A percentile compares a stretch with the other conserved stretches of the same genome.
Evolutionary conservation across 1,140 invertebrate genomes (phyloP).

Genomic region (Zaprionus tsacasi): DNA sequence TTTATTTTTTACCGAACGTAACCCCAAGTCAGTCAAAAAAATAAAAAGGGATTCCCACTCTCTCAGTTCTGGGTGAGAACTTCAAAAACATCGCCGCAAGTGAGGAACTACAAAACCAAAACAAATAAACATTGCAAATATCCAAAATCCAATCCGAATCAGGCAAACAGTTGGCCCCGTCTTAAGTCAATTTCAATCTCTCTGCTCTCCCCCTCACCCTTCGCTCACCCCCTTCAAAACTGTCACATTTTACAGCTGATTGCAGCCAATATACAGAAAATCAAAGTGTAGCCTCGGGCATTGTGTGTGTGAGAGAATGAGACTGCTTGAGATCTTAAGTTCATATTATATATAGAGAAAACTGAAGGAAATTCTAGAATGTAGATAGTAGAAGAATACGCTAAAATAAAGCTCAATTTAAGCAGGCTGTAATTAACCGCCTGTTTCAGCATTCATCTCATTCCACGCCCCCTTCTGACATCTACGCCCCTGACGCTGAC

Average conservation of each 20-base stretch:
- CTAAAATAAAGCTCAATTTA: background rate
- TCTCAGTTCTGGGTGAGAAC: conserved; percentile 22
- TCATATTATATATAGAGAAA: background rate
- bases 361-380: background rate
- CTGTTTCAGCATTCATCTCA: background rate
- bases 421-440: conserved; percentile 2
- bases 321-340: conserved; percentile 4
- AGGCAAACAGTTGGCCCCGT: conserved; percentile 60
- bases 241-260: conserved; percentile 76
- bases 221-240: background rate
- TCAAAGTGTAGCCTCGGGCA: conserved; percentile 60
- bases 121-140: conserved; percentile 48
- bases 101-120: conserved; percentile 56
- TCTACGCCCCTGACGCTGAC: background rate
- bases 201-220: background rate
- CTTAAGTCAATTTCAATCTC: conserved; percentile 67
- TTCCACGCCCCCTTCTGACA: background rate
- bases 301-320: background rate
- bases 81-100: conserved; percentile 77
- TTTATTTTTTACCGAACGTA: conserved; percentile 41
- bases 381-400: background rate
- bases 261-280: conserved; percentile 67
- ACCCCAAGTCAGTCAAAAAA: conserved; percentile 8
- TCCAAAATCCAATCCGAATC: conserved; percentile 51
- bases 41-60: conserved; percentile 1